Conservation (phyloP, 1,140 invertebrate species). For the Atopsyche davidsoni region DNA sequence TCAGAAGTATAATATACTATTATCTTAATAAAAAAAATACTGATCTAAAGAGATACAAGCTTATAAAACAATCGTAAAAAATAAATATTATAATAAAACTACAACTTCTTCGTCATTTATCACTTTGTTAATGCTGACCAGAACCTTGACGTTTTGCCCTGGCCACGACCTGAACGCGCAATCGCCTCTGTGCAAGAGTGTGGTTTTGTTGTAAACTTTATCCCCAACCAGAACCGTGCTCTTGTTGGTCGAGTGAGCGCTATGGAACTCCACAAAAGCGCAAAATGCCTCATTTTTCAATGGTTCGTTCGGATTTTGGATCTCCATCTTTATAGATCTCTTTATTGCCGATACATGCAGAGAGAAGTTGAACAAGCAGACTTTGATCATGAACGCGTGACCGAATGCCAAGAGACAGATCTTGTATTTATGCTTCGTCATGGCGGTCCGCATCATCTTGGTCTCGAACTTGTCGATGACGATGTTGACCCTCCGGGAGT, state of each 20-base stretch:
- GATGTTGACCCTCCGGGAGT: slow-evolving; percentile 45
- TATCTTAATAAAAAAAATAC: too few species aligned
- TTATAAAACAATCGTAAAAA: too few species aligned
- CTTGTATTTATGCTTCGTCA: slow-evolving; percentile 44
- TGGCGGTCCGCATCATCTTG: slow-evolving; percentile 42
- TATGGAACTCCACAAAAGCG: slow-evolving; percentile 43
- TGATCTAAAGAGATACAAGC: too few species aligned
- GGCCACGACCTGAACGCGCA: slow-evolving; percentile 39
- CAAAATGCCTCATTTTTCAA: slow-evolving; percentile 43
- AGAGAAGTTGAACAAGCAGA: slow-evolving; percentile 44
- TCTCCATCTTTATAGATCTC: slow-evolving; percentile 38
- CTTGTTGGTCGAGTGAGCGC: slow-evolving; percentile 41
- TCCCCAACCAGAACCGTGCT: slow-evolving; percentile 42
- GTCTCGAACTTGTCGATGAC: slow-evolving; percentile 46
- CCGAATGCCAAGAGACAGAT: slow-evolving; percentile 41
- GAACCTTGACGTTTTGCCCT: slow-evolving; percentile 43
- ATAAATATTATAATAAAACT: slow-evolving; percentile 5
- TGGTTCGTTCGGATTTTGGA: slow-evolving; percentile 36
- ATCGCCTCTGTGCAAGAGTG: slow-evolving; percentile 43
- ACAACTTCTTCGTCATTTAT: slow-evolving; percentile 29
- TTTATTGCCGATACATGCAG: slow-evolving; percentile 43
- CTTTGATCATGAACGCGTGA: slow-evolving; percentile 45
- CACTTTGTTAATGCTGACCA: slow-evolving; percentile 41
- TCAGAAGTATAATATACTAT: too few species aligned
- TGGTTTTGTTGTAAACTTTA: slow-evolving; percentile 43